Conservation (phyloP, 2,113 vertebrate species). For the Otolemur garnettii region DNA sequence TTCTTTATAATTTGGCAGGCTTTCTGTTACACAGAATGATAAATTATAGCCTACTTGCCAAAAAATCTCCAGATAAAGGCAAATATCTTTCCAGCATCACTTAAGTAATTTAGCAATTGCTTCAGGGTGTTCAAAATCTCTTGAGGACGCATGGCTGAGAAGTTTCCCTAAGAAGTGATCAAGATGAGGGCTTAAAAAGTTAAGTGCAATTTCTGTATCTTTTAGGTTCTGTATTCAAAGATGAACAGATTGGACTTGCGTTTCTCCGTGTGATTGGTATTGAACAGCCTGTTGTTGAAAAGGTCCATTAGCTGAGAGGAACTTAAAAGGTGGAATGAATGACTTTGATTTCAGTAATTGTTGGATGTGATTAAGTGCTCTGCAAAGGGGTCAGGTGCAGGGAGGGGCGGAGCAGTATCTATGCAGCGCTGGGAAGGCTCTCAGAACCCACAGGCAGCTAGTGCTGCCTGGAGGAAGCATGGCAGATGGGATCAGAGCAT, state of each 20-base stretch:
- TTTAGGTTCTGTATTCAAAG: neutral
- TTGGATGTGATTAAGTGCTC: conserved; percentile 26
- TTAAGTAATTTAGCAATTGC: conserved; percentile 56
- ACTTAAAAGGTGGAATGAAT: conserved; percentile 59
- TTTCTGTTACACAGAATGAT: conserved; percentile 9
- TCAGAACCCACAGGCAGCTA: neutral
- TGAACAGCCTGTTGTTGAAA: conserved; percentile 39
- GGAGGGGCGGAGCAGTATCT: neutral
- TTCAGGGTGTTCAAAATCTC: conserved; percentile 60
- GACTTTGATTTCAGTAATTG: conserved; percentile 60
- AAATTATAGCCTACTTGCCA: conserved; percentile 24
- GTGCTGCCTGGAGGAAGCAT: neutral
- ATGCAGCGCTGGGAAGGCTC: neutral
- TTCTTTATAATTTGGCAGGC: conserved; percentile 6
- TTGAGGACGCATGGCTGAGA: conserved; percentile 50
- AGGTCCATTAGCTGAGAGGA: conserved; percentile 64
- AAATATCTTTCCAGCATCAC: conserved; percentile 53
- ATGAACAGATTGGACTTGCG: conserved; percentile 16
- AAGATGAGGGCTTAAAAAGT: conserved; percentile 30
- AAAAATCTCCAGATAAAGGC: conserved; percentile 46
- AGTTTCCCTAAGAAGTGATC: conserved; percentile 38
- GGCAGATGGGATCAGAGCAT: neutral
- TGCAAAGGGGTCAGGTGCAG: neutral
- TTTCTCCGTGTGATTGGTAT: conserved; percentile 62
- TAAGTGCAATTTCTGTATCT: neutral